phyloP scores from a whole-genome alignment of 2,113 vertebrate species.

The Aix galericulata region DNA sequence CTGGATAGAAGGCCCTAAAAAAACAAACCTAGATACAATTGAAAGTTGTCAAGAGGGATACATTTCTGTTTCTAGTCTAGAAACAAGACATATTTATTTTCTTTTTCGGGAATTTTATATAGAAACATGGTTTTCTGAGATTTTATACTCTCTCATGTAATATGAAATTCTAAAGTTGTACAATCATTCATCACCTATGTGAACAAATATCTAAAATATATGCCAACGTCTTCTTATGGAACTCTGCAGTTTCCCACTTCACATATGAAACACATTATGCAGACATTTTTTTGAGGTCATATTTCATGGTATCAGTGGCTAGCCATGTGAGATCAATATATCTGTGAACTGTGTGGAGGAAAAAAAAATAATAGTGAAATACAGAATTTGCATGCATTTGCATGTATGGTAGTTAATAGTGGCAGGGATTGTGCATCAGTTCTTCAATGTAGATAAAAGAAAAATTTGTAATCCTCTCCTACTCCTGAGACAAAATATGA shows the following conservation, averaged over 20 bases:
- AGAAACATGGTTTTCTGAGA: neutral
- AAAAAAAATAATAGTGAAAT: neutral
- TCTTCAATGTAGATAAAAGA: neutral
- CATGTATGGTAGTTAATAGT: neutral
- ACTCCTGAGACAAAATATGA: neutral
- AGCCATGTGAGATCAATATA: neutral
- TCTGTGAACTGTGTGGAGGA: neutral
- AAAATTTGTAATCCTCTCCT: neutral
- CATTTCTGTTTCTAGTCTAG: neutral
- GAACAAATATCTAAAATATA: neutral
- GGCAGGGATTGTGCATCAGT: neutral
- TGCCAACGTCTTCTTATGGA: neutral
- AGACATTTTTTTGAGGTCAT: neutral
- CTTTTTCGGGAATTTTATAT: neutral
- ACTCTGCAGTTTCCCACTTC: neutral
- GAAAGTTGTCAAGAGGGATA: neutral
- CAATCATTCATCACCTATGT: neutral
- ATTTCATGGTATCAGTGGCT: neutral
- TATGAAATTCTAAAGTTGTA: neutral
- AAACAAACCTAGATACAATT: neutral
- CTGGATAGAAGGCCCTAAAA: neutral
- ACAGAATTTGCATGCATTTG: neutral
- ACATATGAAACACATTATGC: neutral
- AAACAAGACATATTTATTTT: accelerated
- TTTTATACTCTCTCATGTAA: neutral